Percentiles rank a stretch among this genome's conserved stretches.
phyloP scores from a whole-genome alignment of 2,113 vertebrate species.

The Sitta europaea region DNA sequence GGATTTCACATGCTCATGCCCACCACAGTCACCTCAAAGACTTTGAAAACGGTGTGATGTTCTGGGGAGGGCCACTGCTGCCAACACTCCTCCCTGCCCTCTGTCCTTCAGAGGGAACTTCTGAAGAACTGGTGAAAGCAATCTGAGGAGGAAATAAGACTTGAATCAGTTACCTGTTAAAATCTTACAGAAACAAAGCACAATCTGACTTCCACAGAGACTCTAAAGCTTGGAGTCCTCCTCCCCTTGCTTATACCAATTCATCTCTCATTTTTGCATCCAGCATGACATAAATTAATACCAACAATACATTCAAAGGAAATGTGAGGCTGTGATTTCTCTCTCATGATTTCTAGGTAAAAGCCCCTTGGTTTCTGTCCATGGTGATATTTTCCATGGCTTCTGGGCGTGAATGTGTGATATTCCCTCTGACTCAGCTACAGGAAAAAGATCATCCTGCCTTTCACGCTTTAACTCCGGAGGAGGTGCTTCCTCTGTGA shows the following conservation, averaged over 20 bases:
- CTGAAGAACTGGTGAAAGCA: not conserved
- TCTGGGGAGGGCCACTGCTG: not conserved
- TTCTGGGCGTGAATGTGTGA: not conserved
- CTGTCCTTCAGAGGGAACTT: not conserved
- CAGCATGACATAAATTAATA: not conserved
- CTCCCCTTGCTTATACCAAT: not conserved
- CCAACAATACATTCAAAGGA: not conserved
- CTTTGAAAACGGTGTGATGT: not conserved
- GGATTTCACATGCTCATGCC: not conserved
- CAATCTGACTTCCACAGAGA: fast-evolving
- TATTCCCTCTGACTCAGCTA: not conserved
- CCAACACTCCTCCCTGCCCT: not conserved
- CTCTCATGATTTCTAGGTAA: not conserved
- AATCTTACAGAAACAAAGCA: not conserved
- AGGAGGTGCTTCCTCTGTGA: not conserved
- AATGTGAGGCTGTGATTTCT: not conserved
- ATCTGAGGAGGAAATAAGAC: not conserved
- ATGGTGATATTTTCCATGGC: not conserved
- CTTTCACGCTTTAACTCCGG: not conserved
- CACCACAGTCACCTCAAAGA: not conserved
- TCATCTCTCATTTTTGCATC: not conserved
- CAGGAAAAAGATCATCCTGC: not conserved
- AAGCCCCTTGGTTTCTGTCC: not conserved
- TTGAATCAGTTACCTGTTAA: not conserved
- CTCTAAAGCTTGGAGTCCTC: not conserved